These are phyloP conservation scores for Amphilophus citrinellus DNA, from an alignment of 2,113 vertebrate genomes.

Conservation along the genomic window DNA sequence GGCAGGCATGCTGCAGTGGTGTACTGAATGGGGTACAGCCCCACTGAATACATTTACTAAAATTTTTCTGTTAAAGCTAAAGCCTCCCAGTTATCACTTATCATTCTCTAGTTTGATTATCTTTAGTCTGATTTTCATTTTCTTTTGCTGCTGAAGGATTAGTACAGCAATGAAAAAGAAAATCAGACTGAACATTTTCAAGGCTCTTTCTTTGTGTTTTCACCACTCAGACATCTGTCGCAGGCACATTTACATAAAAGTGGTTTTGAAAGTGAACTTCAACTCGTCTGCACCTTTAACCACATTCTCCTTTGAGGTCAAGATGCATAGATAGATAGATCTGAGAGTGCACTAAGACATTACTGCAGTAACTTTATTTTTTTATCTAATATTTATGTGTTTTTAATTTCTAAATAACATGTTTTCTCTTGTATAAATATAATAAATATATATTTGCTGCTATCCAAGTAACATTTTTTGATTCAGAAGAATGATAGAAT, in stretches of 20 bases:
- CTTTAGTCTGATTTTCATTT: background rate
- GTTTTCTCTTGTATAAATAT: background rate
- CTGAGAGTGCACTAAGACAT: background rate
- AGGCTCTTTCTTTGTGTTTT: conserved; percentile 1
- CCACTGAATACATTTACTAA: background rate
- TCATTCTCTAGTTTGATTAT: background rate
- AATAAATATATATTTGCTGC: background rate
- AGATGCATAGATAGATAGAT: background rate
- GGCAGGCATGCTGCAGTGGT: background rate
- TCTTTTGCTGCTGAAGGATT: background rate
- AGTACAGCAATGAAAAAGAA: background rate
- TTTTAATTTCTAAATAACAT: background rate
- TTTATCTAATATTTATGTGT: background rate
- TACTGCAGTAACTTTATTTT: background rate
- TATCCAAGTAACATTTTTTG: background rate
- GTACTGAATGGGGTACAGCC: background rate
- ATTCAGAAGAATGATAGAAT: background rate
- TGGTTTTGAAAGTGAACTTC: background rate
- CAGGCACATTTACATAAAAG: background rate
- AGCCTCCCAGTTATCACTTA: too few species aligned
- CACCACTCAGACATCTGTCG: background rate
- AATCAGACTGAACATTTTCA: background rate
- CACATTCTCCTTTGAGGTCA: background rate
- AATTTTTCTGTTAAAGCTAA: background rate
- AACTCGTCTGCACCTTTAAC: background rate